Base-by-base conservation (phyloP, 2,888 invertebrate genomes). In the Aphodius granarius region DNA sequence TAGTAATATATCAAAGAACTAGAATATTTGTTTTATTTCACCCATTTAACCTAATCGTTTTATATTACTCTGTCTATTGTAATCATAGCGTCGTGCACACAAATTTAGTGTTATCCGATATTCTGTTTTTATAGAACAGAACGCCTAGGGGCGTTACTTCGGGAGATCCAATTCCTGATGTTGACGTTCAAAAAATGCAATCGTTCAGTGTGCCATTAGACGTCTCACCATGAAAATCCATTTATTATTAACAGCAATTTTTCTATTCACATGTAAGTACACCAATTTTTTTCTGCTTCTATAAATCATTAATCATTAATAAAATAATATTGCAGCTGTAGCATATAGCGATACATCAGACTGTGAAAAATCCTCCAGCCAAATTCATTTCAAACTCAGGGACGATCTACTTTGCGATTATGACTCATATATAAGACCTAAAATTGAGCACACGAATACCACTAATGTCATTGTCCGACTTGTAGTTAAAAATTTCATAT, bases 321-420 rank as follows among this genome's bases (percentile, higher is more conserved):
- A n/a, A n/a, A 4, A 66, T 20, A 66, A 66, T 17, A 3, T 63
- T 68, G 19, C 18, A 74, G 73, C 16, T 2, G 68, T 63, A 4
- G 63, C 70, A 22, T 19, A 62, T 63, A 63, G 66, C 18, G 73
- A 74, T 20, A 18, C 68, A 17, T 21, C 43, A 6, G 43, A 66
- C 19, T 75, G 75, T 20, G 72, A 72, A 66, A 75, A 62, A 72
- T 75, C 75, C 13, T 75, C 75, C 5, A 72, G 72, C 17, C 75
- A 75, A 72, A 20, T 66, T 4, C 76, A 75, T 63, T 66, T 64
- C 20, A 66, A 63, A 19, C 19, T 93, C 6, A 89, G 89, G 79
- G 85, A 87, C 2, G 88, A 90, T 77, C 82, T 93, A 18, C 87
- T 91, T 63, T 91, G 91, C 81, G 88, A 88, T 23, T 92, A 92